Base-by-base conservation (phyloP, 37 sponge, comb jelly and placozoan genomes). In the Agelas oroides region DNA sequence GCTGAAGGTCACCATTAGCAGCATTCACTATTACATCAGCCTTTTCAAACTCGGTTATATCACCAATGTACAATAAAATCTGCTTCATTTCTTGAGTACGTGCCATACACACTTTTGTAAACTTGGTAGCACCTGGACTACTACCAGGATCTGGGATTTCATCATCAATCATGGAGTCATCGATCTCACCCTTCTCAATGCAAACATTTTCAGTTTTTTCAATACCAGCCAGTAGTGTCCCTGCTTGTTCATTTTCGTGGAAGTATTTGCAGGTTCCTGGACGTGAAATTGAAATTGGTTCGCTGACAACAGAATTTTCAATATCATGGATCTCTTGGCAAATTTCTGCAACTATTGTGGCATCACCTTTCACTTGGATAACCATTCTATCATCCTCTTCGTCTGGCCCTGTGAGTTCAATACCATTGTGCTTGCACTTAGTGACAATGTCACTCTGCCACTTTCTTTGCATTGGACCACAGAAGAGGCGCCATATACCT, bases 1-100 rank as follows among this genome's bases (percentile, higher is more conserved):
- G 93, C 54, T 76, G 79, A 28, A 92, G 53, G 0, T 84, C 71
- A 18, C 35, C 76, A 76, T 92, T 92, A 13, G 93, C 88, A 59
- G 93, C 93, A 88, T 92, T 92, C 0, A 92, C 93, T 54, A 92
- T 88, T 0, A 92, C 89, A 52, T 92, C 93, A 53, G 81, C 86
- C 65, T 57, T 46, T 20, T 33, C 25, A 33, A 88, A 84, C 41
- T 79, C 81, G 12, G 93, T 92, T 64, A 92, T 84, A 53, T 92
- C 93, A 31, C 93, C 93, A 59, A 71, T 24, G 20, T 55, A 69
- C 12, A 92, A 62, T 5, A 33, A 31, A 58, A 92, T 65, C 15
- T 39, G 69, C 37, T 71, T 87, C 8, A 23, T 17, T 19, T 75
- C 84, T 28, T 31, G 28, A 30, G 74, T 78, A 25, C 12, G 28